Evolutionary conservation across 1,140 invertebrate genomes (phyloP).

Genomic region (Drosophila ironensis): DNA sequence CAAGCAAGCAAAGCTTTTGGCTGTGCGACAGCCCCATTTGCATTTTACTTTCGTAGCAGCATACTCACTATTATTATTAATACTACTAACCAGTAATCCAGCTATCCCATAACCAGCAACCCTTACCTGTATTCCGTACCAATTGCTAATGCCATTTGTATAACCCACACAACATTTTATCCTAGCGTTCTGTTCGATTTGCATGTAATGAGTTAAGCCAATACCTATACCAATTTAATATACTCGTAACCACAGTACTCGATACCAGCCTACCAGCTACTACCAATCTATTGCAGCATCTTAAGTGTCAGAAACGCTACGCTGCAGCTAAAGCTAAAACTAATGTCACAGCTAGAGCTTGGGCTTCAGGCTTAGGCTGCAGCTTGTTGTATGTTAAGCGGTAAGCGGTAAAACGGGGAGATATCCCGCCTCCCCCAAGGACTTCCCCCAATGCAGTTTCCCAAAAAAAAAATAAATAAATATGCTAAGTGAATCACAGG

Average conservation of each 20-base stretch:
- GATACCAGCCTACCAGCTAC: slow-evolving; percentile 34
- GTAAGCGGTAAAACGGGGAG: slow-evolving; percentile 16
- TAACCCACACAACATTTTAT: slow-evolving; percentile 55
- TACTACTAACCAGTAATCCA: slow-evolving; percentile 56
- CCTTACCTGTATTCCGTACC: slow-evolving; percentile 10
- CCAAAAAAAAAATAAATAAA: not conserved
- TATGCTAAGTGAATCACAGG: not conserved
- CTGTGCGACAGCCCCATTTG: slow-evolving; percentile 39
- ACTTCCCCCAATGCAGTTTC: slow-evolving; percentile 1
- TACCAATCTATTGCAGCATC: slow-evolving; percentile 58
- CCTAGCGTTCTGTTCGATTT: slow-evolving; percentile 66
- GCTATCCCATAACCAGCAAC: not conserved
- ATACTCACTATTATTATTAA: slow-evolving; percentile 32
- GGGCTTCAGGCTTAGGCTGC: slow-evolving; percentile 19
- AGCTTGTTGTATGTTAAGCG: slow-evolving; percentile 26
- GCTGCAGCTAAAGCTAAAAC: not conserved
- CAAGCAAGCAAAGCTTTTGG: slow-evolving; percentile 61
- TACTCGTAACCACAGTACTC: slow-evolving; percentile 54
- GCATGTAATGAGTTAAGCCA: slow-evolving; percentile 68
- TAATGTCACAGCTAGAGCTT: not conserved
- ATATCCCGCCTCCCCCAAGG: slow-evolving; percentile 11
- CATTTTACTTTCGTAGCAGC: slow-evolving; percentile 61
- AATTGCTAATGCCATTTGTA: slow-evolving; percentile 66
- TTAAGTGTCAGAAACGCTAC: slow-evolving; percentile 7
- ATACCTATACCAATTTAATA: slow-evolving; percentile 40